Conservation (phyloP, 2,797 vertebrate species). For the Sibirionetta formosa region DNA sequence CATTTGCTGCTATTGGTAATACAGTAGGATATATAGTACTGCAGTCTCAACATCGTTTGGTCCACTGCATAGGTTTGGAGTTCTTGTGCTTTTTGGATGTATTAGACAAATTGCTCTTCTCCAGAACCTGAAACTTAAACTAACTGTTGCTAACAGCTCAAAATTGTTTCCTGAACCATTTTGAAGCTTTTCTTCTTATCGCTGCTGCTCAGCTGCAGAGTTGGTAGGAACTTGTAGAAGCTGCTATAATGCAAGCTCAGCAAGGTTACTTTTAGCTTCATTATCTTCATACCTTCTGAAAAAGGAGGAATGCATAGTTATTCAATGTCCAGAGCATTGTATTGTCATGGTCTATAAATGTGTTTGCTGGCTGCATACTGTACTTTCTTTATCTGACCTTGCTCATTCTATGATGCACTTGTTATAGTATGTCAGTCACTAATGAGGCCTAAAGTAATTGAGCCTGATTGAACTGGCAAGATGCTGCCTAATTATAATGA, state of each 20-base stretch:
- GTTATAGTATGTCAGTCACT: conserved; percentile 88
- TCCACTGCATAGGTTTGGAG: neutral
- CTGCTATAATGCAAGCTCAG: conserved; percentile 32
- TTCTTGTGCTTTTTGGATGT: neutral
- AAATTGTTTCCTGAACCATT: neutral
- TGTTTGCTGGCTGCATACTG: conserved; percentile 65
- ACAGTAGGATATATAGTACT: neutral
- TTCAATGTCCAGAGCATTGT: conserved; percentile 8
- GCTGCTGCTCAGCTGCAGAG: neutral
- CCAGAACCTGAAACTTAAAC: neutral
- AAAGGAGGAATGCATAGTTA: conserved; percentile 41
- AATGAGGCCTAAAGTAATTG: conserved; percentile 91
- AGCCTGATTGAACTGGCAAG: conserved; percentile 91
- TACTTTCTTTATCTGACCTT: conserved; percentile 83
- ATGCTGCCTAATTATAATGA: conserved; percentile 92
- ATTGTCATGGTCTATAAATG: conserved; percentile 59
- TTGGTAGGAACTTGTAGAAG: neutral
- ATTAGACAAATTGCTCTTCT: neutral
- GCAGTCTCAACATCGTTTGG: neutral
- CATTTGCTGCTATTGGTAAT: neutral
- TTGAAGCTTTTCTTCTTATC: neutral
- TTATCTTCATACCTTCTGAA: conserved; percentile 39
- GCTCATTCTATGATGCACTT: conserved; percentile 82
- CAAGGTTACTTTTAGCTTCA: conserved; percentile 48
- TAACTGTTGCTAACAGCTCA: neutral